Evolutionary conservation across 2,113 vertebrate species (phyloP).

Genomic region (rabbit (Oryctolagus cuniculus)): mOryCun1.1 NC_091445.1:3814001-3814500

Average conservation of each 20-base stretch:
- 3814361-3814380: neutral
- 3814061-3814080: conserved; percentile 24
- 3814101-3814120: conserved; percentile 13
- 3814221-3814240: neutral
- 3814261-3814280: neutral
- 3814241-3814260: neutral
- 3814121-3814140: neutral
- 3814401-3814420: neutral
- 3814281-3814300: neutral
- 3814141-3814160: neutral
- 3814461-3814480: neutral
- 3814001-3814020: conserved; percentile 7
- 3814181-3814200: too few species aligned
- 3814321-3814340: neutral
- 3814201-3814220: too few species aligned
- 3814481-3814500: neutral
- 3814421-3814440: too few species aligned
- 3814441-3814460: neutral
- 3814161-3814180: neutral
- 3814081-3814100: conserved; percentile 2
- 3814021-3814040: conserved; percentile 35
- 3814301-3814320: neutral
- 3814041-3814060: neutral
- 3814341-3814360: neutral
- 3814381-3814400: neutral